Percentiles rank a stretch among this genome's conserved stretches.
Evolutionary conservation across 1,140 invertebrate genomes (phyloP).

Genomic region (Chlorops oryzae): DNA sequence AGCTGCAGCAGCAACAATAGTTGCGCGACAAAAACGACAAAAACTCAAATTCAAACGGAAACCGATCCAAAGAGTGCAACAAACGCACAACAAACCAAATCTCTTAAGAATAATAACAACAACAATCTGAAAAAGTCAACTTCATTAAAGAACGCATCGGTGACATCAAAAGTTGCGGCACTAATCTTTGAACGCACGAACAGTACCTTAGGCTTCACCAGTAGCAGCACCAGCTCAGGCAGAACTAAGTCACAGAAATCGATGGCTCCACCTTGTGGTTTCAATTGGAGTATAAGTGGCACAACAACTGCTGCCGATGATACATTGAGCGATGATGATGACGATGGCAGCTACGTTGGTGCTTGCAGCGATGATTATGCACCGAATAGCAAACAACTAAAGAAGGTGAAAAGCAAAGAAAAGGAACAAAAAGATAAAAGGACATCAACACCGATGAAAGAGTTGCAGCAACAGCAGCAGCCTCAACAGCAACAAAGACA

Average conservation of each 20-base stretch:
- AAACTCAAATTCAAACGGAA: not conserved
- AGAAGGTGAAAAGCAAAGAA: not conserved
- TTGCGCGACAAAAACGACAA: not conserved
- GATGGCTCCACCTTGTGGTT: conserved; percentile 44
- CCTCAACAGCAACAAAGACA: conserved; percentile 10
- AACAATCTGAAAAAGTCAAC: conserved; percentile 25
- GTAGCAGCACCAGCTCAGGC: not conserved
- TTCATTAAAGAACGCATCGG: conserved; percentile 24
- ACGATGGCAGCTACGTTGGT: not conserved
- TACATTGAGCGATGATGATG: conserved; percentile 30
- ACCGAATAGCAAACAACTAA: not conserved
- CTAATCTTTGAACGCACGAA: conserved; percentile 28
- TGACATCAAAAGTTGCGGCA: conserved; percentile 29
- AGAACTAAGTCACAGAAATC: conserved; percentile 21
- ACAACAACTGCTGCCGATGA: conserved; percentile 25
- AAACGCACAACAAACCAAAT: conserved; percentile 9
- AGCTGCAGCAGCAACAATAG: conserved; percentile 10
- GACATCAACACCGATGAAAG: conserved; percentile 8
- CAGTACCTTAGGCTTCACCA: conserved; percentile 14
- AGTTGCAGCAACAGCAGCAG: conserved; percentile 1
- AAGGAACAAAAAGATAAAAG: conserved; percentile 14
- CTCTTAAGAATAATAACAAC: conserved; percentile 14
- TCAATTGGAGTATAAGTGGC: conserved; percentile 44
- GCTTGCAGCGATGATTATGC: conserved; percentile 24
- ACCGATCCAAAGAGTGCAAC: not conserved